Evolutionary conservation across 2,113 vertebrate species (phyloP), one percentile per base, ranked within the genome.

Genomic region (Todiramphus chloris): DNA sequence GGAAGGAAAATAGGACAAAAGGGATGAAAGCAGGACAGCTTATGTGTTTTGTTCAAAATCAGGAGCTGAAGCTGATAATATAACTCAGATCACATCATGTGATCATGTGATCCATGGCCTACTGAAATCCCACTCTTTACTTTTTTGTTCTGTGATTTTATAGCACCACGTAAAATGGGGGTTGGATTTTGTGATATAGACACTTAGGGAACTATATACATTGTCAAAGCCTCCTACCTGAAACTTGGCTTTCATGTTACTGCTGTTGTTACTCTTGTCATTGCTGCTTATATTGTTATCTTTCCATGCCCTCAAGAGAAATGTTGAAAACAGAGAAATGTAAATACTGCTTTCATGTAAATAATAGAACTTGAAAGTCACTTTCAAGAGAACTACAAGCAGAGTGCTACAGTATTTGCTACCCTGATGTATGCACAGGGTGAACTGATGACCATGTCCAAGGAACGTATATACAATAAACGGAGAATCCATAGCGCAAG

Each of bases 141-240:
- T 21, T 76, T 91, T 94, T 67, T 83, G 15, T 68, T 87, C 73
- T 62, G 16, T 35, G 46, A 78, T 72, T 94, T 90, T 75, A 92
- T 11, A 92, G 43, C 15, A 43, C 4, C 37, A 70, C 1, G 11
- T 89, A 76, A 89, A 96, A 85, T 37, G 8, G 55, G 23, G 17
- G 18, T 17, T 56, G 20, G 20, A 55, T 72, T 77, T 81, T 72
- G 56, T 96, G 72, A 92, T 78, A 41, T 33, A 91, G 80, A 83
- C 33, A 74, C 33, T 89, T 58, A 69, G 3, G 8, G 63, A 92
- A 77, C 43, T 51, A 59, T 24, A 72, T 21, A 72, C 23, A 46
- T n/a, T 10, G 3, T 63, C 86, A 86, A 96, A 80, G 9, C 19
- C 28, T 75, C 69, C 9, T 11, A 73, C 30, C 43, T 41, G 23